Conservation (phyloP, 1,140 invertebrate genomes). For the Oppia nitens region DNA sequence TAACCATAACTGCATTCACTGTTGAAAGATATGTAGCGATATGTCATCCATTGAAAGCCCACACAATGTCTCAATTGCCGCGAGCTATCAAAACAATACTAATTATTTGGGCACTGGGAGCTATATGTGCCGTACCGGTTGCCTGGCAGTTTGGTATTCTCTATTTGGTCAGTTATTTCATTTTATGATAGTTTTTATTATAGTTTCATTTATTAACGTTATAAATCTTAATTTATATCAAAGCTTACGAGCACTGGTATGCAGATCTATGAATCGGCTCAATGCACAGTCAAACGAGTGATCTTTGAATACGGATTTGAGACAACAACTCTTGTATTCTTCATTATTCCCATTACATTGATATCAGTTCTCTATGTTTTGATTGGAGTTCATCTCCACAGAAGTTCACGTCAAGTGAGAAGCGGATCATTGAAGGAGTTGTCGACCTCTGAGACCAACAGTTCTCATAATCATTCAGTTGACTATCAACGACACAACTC, state of each 20-base stretch:
- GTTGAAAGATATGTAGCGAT: slow-evolving; percentile 86
- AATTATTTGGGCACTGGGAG: slow-evolving; percentile 39
- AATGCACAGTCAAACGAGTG: slow-evolving; percentile 7
- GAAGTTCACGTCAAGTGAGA: slow-evolving; percentile 25
- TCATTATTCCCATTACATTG: slow-evolving; percentile 64
- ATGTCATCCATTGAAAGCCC: slow-evolving; percentile 72
- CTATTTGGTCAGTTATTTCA: background rate
- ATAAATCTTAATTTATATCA: background rate
- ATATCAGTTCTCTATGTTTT: slow-evolving; percentile 61
- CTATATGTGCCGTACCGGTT: slow-evolving; percentile 54
- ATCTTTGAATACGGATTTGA: slow-evolving; percentile 48
- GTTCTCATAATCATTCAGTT: too few species aligned
- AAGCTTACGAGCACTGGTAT: background rate
- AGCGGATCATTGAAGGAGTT: background rate
- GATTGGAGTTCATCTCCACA: slow-evolving; percentile 56
- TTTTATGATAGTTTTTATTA: background rate
- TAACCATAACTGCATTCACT: slow-evolving; percentile 83
- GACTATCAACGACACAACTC: slow-evolving; percentile 18
- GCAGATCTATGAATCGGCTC: background rate
- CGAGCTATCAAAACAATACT: slow-evolving; percentile 40
- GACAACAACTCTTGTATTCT: slow-evolving; percentile 64
- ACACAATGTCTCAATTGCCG: slow-evolving; percentile 55
- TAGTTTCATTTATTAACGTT: background rate
- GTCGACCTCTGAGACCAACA: slow-evolving; percentile 5
- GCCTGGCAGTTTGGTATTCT: slow-evolving; percentile 30